Conservation (phyloP, 64 coral and sea anemone genomes). For the Hydrozoanthus tunicans region DNA sequence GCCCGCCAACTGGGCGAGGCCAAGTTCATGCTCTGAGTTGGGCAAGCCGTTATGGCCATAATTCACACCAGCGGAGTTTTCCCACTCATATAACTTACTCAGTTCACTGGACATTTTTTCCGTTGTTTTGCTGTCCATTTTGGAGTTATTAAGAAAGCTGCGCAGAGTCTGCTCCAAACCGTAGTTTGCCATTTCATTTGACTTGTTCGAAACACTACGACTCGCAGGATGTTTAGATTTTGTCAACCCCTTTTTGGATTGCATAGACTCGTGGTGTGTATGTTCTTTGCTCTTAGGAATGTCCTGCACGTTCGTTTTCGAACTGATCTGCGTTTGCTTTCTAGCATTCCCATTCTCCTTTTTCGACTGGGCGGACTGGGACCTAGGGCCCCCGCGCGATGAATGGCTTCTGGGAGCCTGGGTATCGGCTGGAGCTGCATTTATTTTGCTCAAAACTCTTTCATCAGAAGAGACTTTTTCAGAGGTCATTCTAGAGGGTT, state of each 20-base stretch:
- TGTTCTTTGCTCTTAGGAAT: neutral
- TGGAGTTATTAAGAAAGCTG: neutral
- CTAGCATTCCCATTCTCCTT: slow-evolving; percentile 24
- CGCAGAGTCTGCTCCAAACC: slow-evolving; percentile 29
- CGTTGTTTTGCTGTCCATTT: slow-evolving; percentile 19
- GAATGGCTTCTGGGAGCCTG: slow-evolving; percentile 15
- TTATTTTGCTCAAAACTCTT: neutral
- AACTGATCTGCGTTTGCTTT: neutral
- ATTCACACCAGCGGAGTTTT: neutral
- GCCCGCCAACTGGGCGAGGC: neutral
- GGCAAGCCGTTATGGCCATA: slow-evolving; percentile 3
- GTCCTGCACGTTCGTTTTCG: slow-evolving; percentile 10
- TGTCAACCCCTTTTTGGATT: slow-evolving; percentile 25
- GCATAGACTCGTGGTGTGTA: slow-evolving; percentile 17
- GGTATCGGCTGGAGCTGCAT: slow-evolving; percentile 22
- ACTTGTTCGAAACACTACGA: neutral
- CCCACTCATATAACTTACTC: slow-evolving; percentile 15
- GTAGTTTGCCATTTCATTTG: slow-evolving; percentile 6
- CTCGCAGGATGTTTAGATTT: neutral
- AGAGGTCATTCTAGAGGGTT: slow-evolving; percentile 4
- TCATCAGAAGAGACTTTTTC: neutral
- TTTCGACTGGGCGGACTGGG: slow-evolving; percentile 1
- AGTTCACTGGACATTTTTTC: slow-evolving; percentile 27
- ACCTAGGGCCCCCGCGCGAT: neutral
- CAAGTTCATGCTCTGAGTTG: neutral